Evolutionary conservation across 2,113 vertebrate species (phyloP), one percentile per base, ranked within the genome.

Genomic region (Passer domesticus): DNA sequence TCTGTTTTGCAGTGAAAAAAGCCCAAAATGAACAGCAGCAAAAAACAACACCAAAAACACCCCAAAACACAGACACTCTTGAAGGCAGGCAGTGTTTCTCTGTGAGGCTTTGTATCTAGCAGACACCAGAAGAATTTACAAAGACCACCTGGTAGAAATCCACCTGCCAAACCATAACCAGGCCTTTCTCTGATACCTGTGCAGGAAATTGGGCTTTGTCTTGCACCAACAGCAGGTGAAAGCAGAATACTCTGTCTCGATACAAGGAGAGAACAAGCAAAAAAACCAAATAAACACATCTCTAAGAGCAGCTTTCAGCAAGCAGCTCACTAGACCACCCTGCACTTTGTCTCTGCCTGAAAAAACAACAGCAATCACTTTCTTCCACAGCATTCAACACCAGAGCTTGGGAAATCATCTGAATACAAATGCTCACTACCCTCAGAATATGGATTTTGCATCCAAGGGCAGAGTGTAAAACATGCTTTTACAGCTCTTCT

Each of bases 391-490:
- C 35, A 77, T 62, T 74, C 87, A 63, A 37, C 46, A 92, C 35
- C 66, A 83, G 43, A 89, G 83, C 55, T 82, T 60, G 72, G 83
- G 50, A 91, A 96, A 90, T 22, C 53, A 80, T 47, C 56, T 78
- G 92, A 95, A 95, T 90, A 91, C 67, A 84, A 95, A 96, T 77
- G 53, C 49, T 94, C 66, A 21, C 78, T 82, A 55, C 49, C 30
- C 13, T 84, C 39, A 85, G 82, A 43, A 31, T 39, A 74, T 2
- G 1, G 44, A 93, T 90, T 81, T 89, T n/a, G 43, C 63, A 77
- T 47, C 77, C 91, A 88, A 95, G 75, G 74, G 58, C 75, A 93
- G 81, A 50, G 70, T 14, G 5, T 43, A 67, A 92, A 76, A 64
- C 24, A 49, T 28, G 22, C 12, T 74, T 95, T 93, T 60, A 89